Evolutionary conservation across 2,888 invertebrate species (phyloP).

Genomic region (Cryptus viduatorius): DNA sequence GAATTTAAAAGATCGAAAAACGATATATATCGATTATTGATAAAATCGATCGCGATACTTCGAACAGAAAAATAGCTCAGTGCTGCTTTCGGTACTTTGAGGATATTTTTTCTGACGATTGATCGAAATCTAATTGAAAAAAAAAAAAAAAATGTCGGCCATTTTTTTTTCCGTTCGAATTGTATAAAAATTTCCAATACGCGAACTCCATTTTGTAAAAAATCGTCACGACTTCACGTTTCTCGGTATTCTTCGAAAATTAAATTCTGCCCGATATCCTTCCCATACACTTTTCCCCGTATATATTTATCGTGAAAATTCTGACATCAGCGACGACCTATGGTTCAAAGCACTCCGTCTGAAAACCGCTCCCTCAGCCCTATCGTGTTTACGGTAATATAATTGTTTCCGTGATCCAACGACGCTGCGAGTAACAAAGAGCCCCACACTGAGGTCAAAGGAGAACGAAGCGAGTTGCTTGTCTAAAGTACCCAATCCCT

Average conservation of each 20-base stretch:
- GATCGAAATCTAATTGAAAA: too few relatives aligned
- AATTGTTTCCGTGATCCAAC: conserved; percentile 50
- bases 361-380: conserved; percentile 1
- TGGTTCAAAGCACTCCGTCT: conserved; percentile 28
- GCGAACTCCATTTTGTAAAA: too few relatives aligned
- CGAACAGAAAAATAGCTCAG: too few relatives aligned
- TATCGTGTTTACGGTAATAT: conserved; percentile 28
- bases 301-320: conserved; percentile 11
- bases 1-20: neutral
- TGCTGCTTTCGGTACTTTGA: too few relatives aligned
- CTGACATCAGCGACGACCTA: neutral
- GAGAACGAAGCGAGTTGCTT: conserved; percentile 2
- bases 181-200: too few relatives aligned
- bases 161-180: too few relatives aligned
- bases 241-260: too few relatives aligned
- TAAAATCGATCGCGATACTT: neutral
- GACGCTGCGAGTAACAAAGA: conserved; percentile 27
- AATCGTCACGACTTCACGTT: too few relatives aligned
- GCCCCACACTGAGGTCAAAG: conserved; percentile 16
- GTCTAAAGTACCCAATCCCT: conserved; percentile 32
- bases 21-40: neutral
- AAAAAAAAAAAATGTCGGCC: too few relatives aligned
- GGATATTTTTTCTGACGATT: too few relatives aligned
- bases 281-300: neutral
- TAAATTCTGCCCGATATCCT: neutral